Evolutionary conservation across 2,888 invertebrate genomes (phyloP).

Genomic region (Amphiduros pacificus): DNA sequence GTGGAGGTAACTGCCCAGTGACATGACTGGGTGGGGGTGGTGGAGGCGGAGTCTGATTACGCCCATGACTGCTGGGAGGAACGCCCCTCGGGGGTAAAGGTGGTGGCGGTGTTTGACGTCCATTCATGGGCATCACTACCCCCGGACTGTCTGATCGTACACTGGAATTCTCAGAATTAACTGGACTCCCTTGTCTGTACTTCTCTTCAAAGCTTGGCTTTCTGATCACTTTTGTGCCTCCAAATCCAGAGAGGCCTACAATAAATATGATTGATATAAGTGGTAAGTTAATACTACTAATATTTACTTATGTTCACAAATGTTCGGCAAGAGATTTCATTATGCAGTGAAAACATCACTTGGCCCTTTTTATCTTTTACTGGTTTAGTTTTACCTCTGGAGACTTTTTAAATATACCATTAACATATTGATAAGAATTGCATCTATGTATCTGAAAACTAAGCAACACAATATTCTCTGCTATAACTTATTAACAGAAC

Average conservation of each 20-base stretch:
- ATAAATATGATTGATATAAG: too few species aligned
- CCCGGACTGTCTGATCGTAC: conserved; percentile 80
- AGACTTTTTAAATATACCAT: too few species aligned
- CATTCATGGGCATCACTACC: conserved; percentile 59
- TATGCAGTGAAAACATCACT: background rate
- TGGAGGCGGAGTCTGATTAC: conserved; percentile 64
- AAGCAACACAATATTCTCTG: too few species aligned
- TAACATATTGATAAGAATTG: too few species aligned
- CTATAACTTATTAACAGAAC: too few species aligned
- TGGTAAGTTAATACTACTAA: background rate
- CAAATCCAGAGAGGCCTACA: background rate
- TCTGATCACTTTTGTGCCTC: conserved; percentile 67
- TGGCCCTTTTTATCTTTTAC: too few species aligned
- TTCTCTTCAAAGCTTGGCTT: conserved; percentile 86
- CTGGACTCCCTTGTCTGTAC: conserved; percentile 81
- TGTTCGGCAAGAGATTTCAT: background rate
- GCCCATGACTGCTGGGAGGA: conserved; percentile 2
- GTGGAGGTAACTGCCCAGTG: background rate
- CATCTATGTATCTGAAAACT: too few species aligned
- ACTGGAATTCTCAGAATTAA: conserved; percentile 31
- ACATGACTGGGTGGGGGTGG: conserved; percentile 38
- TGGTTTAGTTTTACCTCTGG: too few species aligned
- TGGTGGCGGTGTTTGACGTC: conserved; percentile 36
- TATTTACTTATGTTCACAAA: background rate
- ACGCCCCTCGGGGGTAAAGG: conserved; percentile 64